These are phyloP conservation scores for Notamacropus eugenii DNA, from an alignment of 2,797 vertebrate species.

Conservation along the genomic window DNA sequence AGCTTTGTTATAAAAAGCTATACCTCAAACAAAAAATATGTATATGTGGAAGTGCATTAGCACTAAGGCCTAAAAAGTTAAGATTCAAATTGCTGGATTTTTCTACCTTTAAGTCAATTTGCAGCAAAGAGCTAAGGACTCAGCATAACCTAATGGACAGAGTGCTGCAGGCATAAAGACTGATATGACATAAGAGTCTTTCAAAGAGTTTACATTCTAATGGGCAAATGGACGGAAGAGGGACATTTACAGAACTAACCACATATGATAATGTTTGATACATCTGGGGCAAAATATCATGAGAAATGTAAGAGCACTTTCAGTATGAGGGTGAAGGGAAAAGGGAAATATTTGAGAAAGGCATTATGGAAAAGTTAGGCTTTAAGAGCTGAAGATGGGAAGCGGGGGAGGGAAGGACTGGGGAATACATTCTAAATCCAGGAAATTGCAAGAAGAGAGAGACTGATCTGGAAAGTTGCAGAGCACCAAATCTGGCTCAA, in stretches of 20 bases:
- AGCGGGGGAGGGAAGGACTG: background rate
- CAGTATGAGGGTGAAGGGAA: background rate
- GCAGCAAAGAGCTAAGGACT: background rate
- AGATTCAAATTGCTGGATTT: background rate
- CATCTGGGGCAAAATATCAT: background rate
- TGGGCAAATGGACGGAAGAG: background rate
- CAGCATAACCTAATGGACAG: background rate
- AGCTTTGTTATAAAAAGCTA: conserved; percentile 22
- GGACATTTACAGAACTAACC: background rate
- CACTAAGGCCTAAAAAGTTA: background rate
- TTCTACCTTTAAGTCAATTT: background rate
- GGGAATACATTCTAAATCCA: background rate
- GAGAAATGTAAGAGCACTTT: background rate
- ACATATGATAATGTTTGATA: background rate
- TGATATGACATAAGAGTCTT: background rate
- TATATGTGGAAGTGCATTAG: background rate
- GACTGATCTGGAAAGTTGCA: background rate
- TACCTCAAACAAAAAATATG: background rate
- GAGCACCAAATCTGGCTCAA: background rate
- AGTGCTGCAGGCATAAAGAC: background rate
- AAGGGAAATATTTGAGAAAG: background rate
- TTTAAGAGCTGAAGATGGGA: background rate
- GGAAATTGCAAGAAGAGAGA: background rate
- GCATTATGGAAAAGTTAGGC: background rate
- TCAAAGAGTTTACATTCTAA: background rate